These are phyloP conservation scores for Okapia johnstoni DNA, from an alignment of 2,113 vertebrate genomes.

Conservation along the genomic window DNA sequence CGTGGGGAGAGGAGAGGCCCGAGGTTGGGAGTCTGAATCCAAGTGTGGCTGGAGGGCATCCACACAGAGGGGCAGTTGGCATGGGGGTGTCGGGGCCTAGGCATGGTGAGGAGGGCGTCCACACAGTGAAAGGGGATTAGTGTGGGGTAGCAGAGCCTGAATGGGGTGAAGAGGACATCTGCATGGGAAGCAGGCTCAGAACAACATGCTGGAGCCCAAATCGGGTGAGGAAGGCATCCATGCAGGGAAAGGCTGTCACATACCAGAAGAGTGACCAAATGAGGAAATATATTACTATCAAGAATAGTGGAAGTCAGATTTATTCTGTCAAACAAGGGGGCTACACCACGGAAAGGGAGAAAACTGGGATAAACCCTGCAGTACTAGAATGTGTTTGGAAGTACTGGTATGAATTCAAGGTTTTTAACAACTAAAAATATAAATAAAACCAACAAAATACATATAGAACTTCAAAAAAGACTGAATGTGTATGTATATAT, in stretches of 20 bases:
- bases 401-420: not conserved
- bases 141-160: not conserved
- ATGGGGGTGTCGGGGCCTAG: accelerated
- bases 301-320: not conserved
- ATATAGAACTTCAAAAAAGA: not conserved
- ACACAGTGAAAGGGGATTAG: not conserved
- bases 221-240: too few species aligned
- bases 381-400: not conserved
- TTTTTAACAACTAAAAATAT: not conserved
- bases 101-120: not conserved
- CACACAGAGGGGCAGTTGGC: not conserved
- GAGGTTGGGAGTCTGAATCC: not conserved
- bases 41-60: too few species aligned
- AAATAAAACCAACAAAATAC: not conserved
- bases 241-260: not conserved
- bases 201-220: not conserved
- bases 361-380: not conserved
- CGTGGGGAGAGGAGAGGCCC: not conserved
- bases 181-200: not conserved
- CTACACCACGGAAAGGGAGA: not conserved
- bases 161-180: not conserved
- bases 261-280: not conserved
- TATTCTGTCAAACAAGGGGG: not conserved
- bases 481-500: not conserved
- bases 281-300: not conserved